These are phyloP conservation scores for Dromius quadrimaculatus DNA, from an alignment of 2,888 invertebrate species.

Conservation along the genomic window DNA sequence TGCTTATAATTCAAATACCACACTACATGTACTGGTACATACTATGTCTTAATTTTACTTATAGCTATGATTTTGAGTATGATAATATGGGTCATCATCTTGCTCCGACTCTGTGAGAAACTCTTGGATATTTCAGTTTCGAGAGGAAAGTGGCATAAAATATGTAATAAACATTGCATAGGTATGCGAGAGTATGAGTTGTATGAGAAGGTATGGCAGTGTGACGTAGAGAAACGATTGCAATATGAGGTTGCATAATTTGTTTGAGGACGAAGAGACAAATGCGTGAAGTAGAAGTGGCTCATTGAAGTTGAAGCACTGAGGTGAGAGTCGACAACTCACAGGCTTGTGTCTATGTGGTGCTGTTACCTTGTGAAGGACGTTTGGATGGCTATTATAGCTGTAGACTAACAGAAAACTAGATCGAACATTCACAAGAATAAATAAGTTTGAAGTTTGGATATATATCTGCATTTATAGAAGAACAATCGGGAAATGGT, in stretches of 20 bases:
- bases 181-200: background rate
- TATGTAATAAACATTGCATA: background rate
- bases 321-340: conserved; percentile 21
- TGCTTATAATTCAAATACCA: too few relatives aligned
- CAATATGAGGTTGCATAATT: conserved; percentile 31
- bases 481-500: too few relatives aligned
- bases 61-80: too few relatives aligned
- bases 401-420: conserved; percentile 11
- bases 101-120: too few relatives aligned
- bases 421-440: conserved; percentile 16
- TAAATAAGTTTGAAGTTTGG: too few relatives aligned
- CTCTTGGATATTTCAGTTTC: too few relatives aligned
- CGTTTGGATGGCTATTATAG: conserved; percentile 35
- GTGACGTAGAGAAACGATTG: conserved; percentile 21
- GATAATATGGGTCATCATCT: too few relatives aligned
- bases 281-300: conserved; percentile 25
- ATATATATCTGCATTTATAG: too few relatives aligned
- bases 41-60: too few relatives aligned
- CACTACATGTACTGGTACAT: too few relatives aligned
- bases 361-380: conserved; percentile 46
- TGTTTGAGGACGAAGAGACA: conserved; percentile 24
- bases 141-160: background rate
- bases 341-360: conserved; percentile 24
- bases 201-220: background rate
- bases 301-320: background rate